These are phyloP conservation scores for Hyphantria cunea DNA, from an alignment of 1,140 invertebrate genomes.

Conservation along the genomic window DNA sequence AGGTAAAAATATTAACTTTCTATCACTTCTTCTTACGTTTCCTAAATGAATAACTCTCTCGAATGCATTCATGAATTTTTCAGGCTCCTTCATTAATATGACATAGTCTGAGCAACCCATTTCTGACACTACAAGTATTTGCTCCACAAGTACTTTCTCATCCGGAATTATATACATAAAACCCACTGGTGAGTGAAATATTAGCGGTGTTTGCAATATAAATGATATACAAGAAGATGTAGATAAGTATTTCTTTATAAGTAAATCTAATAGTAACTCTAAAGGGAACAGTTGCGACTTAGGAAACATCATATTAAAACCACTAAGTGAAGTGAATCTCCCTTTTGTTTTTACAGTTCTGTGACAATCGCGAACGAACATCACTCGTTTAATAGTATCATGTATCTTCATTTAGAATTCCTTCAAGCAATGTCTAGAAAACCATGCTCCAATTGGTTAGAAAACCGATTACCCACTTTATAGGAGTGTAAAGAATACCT, in stretches of 20 bases:
- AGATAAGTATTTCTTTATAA: slow-evolving; percentile 52
- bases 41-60: slow-evolving; percentile 54
- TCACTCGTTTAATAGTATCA: too few relatives aligned
- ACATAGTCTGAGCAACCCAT: slow-evolving; percentile 71
- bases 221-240: slow-evolving; percentile 57
- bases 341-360: too few relatives aligned
- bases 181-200: slow-evolving; percentile 37
- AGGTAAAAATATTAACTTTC: slow-evolving; percentile 61
- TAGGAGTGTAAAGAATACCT: too few relatives aligned
- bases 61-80: slow-evolving; percentile 56
- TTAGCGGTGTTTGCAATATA: slow-evolving; percentile 46
- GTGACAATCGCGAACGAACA: too few relatives aligned
- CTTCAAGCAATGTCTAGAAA: too few relatives aligned
- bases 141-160: slow-evolving; percentile 40
- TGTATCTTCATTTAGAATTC: too few relatives aligned
- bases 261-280: slow-evolving; percentile 53
- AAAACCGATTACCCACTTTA: too few relatives aligned
- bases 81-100: slow-evolving; percentile 48
- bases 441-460: too few relatives aligned
- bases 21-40: slow-evolving; percentile 60
- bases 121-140: slow-evolving; percentile 55
- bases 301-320: slow-evolving; percentile 35
- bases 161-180: slow-evolving; percentile 46
- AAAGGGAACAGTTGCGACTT: slow-evolving; percentile 37
- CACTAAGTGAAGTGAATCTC: too few relatives aligned